Base-by-base conservation (phyloP, 2,888 invertebrate species). In the Andrena marginata region DNA sequence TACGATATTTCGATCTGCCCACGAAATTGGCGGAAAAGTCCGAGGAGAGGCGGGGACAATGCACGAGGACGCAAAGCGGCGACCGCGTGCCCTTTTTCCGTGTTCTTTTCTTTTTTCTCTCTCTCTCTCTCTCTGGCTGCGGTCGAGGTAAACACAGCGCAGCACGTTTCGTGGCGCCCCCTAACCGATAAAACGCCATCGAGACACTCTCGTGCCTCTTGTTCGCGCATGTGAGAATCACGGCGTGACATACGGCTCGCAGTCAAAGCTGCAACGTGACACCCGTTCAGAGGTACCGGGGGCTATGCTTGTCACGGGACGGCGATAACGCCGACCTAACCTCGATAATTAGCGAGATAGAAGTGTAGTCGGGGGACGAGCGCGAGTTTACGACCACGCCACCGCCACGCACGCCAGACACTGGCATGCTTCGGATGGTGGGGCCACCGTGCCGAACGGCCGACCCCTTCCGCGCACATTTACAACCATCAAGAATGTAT, bases 121-220 rank as follows among this genome's bases (percentile, higher is more conserved):
- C n/a, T 73, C 70, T 80, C 71, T 74, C 76, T 60, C 70, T 76
- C 73, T 80, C 79, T 23, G 64, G 35, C 75, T 77, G 74, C 77
- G 71, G 71, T 67, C 77, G 89, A 89, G 84, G 90, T 89, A 89
- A 89, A 89, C 90, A 89, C 86, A 79, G 77, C 82, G 86, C 79
- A 81, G 82, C 80, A 77, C 69, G 81, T 80, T 80, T 59, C 20
- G 86, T 87, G 84, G 89, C 89, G 90, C 90, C 90, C 87, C 87
- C 90, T 90, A 82, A 79, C 87, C 71, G 86, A 85, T 85, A 90
- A 85, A 90, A 90, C 89, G 90, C 89, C 87, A 86, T 79, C 72
- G 76, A 84, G 42, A 60, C 69, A 65, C 70, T 70, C 75, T 82
- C 70, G 59, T 49, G 74, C 67, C 62, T 71, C 2, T 72, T 63